A percentile compares a stretch with the other conserved stretches of the same genome.
phyloP scores from a whole-genome alignment of 2,113 vertebrate species.

The Tor tambroides region DNA sequence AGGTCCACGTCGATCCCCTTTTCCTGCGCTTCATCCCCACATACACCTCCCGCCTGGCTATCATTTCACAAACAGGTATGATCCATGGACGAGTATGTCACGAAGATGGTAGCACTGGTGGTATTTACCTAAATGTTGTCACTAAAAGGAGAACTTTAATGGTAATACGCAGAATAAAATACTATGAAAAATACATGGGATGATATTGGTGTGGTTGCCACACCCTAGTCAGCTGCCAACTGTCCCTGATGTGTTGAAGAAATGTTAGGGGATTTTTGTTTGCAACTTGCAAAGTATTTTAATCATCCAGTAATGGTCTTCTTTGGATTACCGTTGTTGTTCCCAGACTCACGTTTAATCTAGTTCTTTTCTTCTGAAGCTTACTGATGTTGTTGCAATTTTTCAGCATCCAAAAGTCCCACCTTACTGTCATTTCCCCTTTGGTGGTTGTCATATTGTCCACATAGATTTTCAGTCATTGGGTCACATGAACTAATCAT shows the following conservation, averaged over 20 bases:
- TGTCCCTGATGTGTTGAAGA: not conserved
- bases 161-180: not conserved
- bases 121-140: not conserved
- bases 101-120: not conserved
- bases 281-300: not conserved
- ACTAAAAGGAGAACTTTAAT: not conserved
- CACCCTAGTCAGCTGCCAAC: not conserved
- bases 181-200: not conserved
- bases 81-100: not conserved
- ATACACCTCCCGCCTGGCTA: conserved; percentile 94
- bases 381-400: not conserved
- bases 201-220: not conserved
- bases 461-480: not conserved
- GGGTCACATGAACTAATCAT: not conserved
- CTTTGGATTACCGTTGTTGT: not conserved
- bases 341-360: not conserved
- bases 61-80: conserved; percentile 96
- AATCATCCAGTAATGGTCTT: not conserved
- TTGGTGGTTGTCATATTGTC: conserved; percentile 9
- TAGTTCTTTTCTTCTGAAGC: not conserved
- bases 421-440: conserved; percentile 10
- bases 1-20: conserved; percentile 95
- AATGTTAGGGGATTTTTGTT: conserved; percentile 6
- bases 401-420: conserved; percentile 14
- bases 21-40: conserved; percentile 97